Conservation (phyloP, 1,140 invertebrate species). For the Drosophila sucinea region DNA sequence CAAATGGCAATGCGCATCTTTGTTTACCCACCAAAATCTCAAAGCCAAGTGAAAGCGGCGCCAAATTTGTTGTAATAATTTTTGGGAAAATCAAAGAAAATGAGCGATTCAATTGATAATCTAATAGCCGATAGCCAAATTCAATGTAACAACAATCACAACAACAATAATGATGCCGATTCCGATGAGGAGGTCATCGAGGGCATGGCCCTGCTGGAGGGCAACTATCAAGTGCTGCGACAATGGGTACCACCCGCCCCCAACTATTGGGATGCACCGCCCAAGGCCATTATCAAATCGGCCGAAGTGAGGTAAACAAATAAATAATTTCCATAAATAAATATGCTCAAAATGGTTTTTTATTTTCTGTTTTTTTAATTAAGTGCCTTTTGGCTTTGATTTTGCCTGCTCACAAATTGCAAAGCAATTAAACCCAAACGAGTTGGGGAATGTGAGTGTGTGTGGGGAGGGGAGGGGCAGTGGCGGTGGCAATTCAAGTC, state of each 20-base stretch:
- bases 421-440: constrained; percentile 65
- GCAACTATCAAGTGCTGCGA: constrained; percentile 80
- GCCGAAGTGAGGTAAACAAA: constrained; percentile 80
- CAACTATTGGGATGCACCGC: constrained; percentile 82
- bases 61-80: constrained; percentile 50
- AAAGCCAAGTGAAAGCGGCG: constrained; percentile 60
- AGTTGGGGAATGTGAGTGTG: not conserved
- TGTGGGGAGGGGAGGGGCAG: not conserved
- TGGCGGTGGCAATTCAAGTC: constrained; percentile 5
- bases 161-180: constrained; percentile 65
- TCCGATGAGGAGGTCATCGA: constrained; percentile 82
- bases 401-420: constrained; percentile 73
- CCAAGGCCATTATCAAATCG: constrained; percentile 81
- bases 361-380: constrained; percentile 68
- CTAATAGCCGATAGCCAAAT: constrained; percentile 57
- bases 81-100: constrained; percentile 38
- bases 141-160: constrained; percentile 25
- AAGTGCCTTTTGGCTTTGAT: constrained; percentile 65
- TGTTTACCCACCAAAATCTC: constrained; percentile 47
- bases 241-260: constrained; percentile 82
- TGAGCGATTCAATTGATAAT: constrained; percentile 72
- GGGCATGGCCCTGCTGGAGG: constrained; percentile 81
- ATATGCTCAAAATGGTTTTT: constrained; percentile 9
- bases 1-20: constrained; percentile 76
- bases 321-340: constrained; percentile 30